Conservation (phyloP, 2,113 vertebrate genomes). For the Anguilla rostrata region DNA sequence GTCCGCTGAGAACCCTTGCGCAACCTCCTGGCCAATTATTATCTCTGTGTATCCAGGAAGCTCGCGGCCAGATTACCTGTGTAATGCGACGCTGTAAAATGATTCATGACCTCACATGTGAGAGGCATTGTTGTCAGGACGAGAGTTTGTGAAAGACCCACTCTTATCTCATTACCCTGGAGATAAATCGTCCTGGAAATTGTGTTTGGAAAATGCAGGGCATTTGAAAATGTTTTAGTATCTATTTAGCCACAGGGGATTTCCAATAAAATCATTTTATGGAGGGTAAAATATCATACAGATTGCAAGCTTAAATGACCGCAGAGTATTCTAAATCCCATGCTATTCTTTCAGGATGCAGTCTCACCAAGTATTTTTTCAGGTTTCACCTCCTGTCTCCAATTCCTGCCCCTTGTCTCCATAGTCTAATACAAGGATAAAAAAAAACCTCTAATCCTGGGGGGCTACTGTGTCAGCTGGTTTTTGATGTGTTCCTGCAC, state of each 20-base stretch:
- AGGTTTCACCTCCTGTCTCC: background rate
- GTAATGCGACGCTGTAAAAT: slow-evolving; percentile 10
- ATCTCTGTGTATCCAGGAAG: slow-evolving; percentile 20
- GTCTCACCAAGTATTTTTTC: background rate
- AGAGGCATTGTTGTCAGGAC: background rate
- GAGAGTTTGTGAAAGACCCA: background rate
- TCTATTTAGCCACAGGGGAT: slow-evolving; percentile 4
- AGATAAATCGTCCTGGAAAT: background rate
- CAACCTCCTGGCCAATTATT: slow-evolving; percentile 5
- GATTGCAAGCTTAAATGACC: background rate
- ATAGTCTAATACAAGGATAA: too few relatives aligned
- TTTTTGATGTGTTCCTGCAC: background rate
- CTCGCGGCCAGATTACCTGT: background rate
- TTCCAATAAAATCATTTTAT: slow-evolving; percentile 3
- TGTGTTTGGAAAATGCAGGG: background rate
- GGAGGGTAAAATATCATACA: background rate
- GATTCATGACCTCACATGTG: slow-evolving; percentile 10
- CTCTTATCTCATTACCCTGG: slow-evolving; percentile 11
- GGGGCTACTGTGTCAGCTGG: too few relatives aligned
- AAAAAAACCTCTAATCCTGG: too few relatives aligned
- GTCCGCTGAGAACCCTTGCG: background rate
- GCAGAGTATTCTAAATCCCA: slow-evolving; percentile 1
- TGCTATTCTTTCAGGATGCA: background rate
- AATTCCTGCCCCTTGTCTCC: background rate
- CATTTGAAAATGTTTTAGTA: slow-evolving; percentile 9